Base-by-base conservation (phyloP, 2,113 vertebrate genomes). In the Anas platyrhynchos region DNA sequence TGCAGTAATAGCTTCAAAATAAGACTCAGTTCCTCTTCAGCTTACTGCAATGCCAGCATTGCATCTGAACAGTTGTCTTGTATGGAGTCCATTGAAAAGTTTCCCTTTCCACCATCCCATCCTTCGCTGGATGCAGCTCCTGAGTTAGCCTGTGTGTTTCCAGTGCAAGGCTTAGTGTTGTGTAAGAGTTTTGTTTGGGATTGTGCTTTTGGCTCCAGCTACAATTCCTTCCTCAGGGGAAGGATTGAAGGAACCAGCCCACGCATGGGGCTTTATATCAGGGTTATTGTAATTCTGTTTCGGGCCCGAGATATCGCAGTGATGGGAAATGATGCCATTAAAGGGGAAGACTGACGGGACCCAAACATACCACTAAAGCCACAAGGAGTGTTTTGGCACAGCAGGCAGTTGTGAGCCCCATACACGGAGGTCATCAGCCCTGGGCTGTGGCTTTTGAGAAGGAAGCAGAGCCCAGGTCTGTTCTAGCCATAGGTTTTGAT, bases 171-270 rank as follows among this genome's bases (percentile, higher is more conserved):
- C 41, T 41, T 41, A 41, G 41, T 41, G 41, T 26, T 0, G 0
- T 48, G 65, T 8, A 25, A 63, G 23, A 23, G 13, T 46, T 89
- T 76, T 89, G 16, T 41, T 34, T 68, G 52, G 43, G 75, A 55
- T 21, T 0, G 1, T 67, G 55, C 11, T 84, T 86, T 84, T 89
- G 91, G 38, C 81, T 79, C 43, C 5, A 2, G 48, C n/a, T 29
- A 11, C 65, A n/a, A 52, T 92, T 91, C 83, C 87, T 84, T 89
- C 83, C 61, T 89, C 9, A 6, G 81, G 73, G 86, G 61, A 26
- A 89, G 23, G 61, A 25, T 1, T 59, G 81, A 84, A 78, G 43
- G 88, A 91, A 52, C 21, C 61, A 87, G 58, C 78, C 66, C 81
- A 72, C 2, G 0, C 82, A 18, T 4, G 16, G 43, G 43, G 34